These are phyloP conservation scores for Bubalus kerabau DNA, from an alignment of 2,113 vertebrate species.

Conservation along the genomic window DNA sequence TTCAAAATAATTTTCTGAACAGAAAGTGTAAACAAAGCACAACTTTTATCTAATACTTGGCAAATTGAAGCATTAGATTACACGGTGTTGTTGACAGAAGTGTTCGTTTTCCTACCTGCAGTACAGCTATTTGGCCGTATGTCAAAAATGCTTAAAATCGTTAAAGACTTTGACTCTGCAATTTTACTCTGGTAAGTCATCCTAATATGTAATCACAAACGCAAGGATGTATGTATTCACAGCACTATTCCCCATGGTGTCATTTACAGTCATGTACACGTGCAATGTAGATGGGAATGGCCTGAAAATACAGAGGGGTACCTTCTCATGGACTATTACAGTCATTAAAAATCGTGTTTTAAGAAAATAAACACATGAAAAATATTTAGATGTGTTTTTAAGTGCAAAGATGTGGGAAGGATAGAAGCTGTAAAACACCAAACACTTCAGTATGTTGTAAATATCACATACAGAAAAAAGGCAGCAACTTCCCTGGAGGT, in stretches of 20 bases:
- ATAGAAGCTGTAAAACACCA: neutral
- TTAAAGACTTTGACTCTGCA: neutral
- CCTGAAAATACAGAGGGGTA: neutral
- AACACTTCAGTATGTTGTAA: neutral
- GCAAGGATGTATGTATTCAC: neutral
- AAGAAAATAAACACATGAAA: neutral
- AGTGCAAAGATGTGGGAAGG: neutral
- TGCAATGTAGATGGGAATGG: accelerated
- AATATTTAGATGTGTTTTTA: neutral
- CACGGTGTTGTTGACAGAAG: accelerated
- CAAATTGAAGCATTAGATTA: accelerated
- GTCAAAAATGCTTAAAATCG: neutral
- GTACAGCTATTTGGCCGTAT: accelerated
- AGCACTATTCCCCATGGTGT: accelerated
- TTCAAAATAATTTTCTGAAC: neutral
- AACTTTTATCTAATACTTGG: neutral
- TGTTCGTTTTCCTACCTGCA: accelerated
- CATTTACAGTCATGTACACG: too few relatives aligned
- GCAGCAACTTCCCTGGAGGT: neutral
- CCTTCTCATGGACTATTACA: neutral
- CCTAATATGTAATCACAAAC: neutral
- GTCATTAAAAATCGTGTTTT: neutral
- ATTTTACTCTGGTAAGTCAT: neutral
- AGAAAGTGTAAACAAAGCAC: neutral
- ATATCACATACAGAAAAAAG: accelerated